Percentiles rank a stretch among this genome's conserved stretches.
Conservation (phyloP, 30 jellyfish, hydroid and myxozoan species). For the Aurelia coerulea region DNA sequence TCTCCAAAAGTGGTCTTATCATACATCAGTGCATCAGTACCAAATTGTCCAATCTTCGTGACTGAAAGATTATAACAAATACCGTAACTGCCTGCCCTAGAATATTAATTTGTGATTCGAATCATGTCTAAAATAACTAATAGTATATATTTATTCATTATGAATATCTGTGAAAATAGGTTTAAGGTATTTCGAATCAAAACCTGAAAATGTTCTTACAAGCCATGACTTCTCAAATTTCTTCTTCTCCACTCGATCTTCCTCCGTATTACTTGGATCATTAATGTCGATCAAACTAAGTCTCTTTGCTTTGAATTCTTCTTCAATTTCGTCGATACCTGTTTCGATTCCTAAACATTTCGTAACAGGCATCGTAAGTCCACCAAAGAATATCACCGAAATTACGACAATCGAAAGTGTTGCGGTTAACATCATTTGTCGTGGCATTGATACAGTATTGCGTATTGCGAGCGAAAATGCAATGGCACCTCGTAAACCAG, state of each 20-base stretch:
- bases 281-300: slow-evolving; percentile 91
- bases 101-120: no score
- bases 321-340: slow-evolving; percentile 98
- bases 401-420: slow-evolving; percentile 91
- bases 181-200: slow-evolving; percentile 86
- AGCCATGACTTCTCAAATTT: slow-evolving; percentile 98
- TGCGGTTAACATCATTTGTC: slow-evolving; percentile 99
- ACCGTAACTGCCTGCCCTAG: no score
- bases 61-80: no score
- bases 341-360: slow-evolving; percentile 94
- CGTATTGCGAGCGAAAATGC: slow-evolving; percentile 99
- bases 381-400: slow-evolving; percentile 96
- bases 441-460: slow-evolving; percentile 95
- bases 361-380: slow-evolving; percentile 94
- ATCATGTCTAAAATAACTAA: no score
- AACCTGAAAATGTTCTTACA: slow-evolving; percentile 91
- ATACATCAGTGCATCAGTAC: no score
- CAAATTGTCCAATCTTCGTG: no score
- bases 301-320: slow-evolving; percentile 98
- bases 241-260: slow-evolving; percentile 96
- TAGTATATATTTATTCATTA: slow-evolving; percentile 50
- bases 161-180: slow-evolving; percentile 94
- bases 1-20: no score
- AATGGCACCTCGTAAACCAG: slow-evolving; percentile 99
- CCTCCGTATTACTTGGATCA: slow-evolving; percentile 97